Conservation (phyloP, 2,888 invertebrate species). For the Campopleginae sp. region DNA sequence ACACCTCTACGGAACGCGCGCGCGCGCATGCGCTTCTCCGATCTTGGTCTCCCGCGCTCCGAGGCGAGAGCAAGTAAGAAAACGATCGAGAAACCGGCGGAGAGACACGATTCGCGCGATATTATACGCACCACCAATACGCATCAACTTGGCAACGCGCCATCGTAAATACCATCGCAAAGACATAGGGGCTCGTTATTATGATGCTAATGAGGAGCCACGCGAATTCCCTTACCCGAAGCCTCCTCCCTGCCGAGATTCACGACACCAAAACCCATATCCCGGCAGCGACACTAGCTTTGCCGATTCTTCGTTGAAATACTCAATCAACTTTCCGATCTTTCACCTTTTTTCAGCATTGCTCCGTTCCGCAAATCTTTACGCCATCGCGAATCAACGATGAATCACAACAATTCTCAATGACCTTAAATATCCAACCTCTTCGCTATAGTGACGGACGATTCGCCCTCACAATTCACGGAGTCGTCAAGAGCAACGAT, state of each 20-base stretch:
- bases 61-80: conserved; percentile 11
- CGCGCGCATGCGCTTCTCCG: conserved; percentile 53
- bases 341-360: neutral
- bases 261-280: conserved; percentile 68
- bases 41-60: conserved; percentile 44
- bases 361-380: neutral
- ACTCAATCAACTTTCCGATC: neutral
- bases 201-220: conserved; percentile 80
- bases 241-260: conserved; percentile 72
- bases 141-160: conserved; percentile 78
- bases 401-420: neutral
- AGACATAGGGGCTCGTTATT: conserved; percentile 81
- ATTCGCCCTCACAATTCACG: neutral
- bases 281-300: conserved; percentile 17
- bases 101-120: conserved; percentile 68
- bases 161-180: conserved; percentile 78
- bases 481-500: neutral
- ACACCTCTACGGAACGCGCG: conserved; percentile 74
- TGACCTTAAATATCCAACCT: neutral
- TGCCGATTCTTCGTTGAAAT: neutral
- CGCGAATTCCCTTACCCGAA: conserved; percentile 72
- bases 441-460: neutral
- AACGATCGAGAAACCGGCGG: neutral
- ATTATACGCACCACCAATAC: conserved; percentile 79
- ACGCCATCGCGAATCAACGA: neutral